A percentile compares a stretch with the other conserved stretches of the same genome.
Conservation (phyloP, 1,140 invertebrate species). For the Cotesia vestalis region DNA sequence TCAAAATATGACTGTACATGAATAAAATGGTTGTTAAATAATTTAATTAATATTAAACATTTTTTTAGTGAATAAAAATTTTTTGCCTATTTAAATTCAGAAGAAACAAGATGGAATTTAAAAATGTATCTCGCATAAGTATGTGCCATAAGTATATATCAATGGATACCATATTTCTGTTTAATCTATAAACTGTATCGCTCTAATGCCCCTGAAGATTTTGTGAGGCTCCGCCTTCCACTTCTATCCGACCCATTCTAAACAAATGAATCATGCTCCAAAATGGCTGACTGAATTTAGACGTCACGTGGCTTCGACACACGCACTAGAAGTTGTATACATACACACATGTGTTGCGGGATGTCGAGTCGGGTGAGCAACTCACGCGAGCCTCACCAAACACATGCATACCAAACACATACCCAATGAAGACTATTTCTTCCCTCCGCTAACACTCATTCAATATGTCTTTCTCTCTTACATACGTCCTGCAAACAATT, state of each 20-base stretch:
- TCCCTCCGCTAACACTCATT: slow-evolving; percentile 4
- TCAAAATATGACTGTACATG: slow-evolving; percentile 19
- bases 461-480: slow-evolving; percentile 32
- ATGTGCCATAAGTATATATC: slow-evolving; percentile 5
- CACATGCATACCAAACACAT: slow-evolving; percentile 10
- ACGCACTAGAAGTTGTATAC: slow-evolving; percentile 34
- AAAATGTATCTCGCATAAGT: neutral
- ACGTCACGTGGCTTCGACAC: slow-evolving; percentile 46
- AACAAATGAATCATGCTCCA: slow-evolving; percentile 49
- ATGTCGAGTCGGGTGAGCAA: neutral
- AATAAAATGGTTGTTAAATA: neutral
- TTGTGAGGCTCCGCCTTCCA: slow-evolving; percentile 47
- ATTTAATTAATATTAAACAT: too few relatives aligned
- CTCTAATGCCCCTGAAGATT: slow-evolving; percentile 45
- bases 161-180: slow-evolving; percentile 40
- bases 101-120: too few relatives aligned
- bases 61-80: too few relatives aligned
- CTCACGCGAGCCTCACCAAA: slow-evolving; percentile 23
- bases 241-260: slow-evolving; percentile 47
- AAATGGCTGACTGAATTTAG: slow-evolving; percentile 50
- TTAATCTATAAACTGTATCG: slow-evolving; percentile 26
- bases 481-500: neutral
- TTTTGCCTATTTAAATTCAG: too few relatives aligned
- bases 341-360: neutral
- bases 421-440: slow-evolving; percentile 18